A percentile compares a stretch with the other conserved stretches of the same genome.
Conservation (phyloP, 2,113 vertebrate genomes). For the Etheostoma cragini region DNA sequence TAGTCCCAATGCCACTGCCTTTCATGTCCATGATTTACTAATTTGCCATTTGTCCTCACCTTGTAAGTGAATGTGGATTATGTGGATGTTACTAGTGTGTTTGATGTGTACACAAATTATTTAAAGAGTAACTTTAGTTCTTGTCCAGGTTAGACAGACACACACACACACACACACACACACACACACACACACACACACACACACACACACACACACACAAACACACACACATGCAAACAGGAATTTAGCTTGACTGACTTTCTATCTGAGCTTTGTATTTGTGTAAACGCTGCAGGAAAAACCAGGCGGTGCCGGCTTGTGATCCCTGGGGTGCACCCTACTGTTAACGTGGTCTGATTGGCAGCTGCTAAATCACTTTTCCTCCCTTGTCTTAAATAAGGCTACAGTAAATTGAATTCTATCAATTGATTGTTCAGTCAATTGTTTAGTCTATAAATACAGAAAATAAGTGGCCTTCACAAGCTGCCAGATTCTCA, state of each 20-base stretch:
- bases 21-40: not conserved
- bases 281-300: conserved; percentile 50
- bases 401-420: not conserved
- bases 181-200: conserved; percentile 32
- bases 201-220: conserved; percentile 29
- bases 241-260: conserved; percentile 37
- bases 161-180: conserved; percentile 25
- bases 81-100: conserved; percentile 14
- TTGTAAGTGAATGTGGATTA: conserved; percentile 3
- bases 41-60: conserved; percentile 17
- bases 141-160: conserved; percentile 23
- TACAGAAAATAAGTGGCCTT: not conserved
- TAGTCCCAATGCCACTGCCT: not conserved
- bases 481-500: not conserved
- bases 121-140: conserved; percentile 18
- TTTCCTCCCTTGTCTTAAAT: conserved; percentile 21
- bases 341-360: conserved; percentile 25
- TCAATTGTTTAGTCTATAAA: too few relatives aligned
- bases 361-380: conserved; percentile 30
- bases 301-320: conserved; percentile 31
- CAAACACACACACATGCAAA: conserved; percentile 16
- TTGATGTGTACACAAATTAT: conserved; percentile 35
- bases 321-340: conserved; percentile 23
- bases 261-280: conserved; percentile 29
- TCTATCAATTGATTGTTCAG: not conserved